Evolutionary conservation across 2,888 invertebrate species (phyloP).

Genomic region (Drosophila lacicola): DNA sequence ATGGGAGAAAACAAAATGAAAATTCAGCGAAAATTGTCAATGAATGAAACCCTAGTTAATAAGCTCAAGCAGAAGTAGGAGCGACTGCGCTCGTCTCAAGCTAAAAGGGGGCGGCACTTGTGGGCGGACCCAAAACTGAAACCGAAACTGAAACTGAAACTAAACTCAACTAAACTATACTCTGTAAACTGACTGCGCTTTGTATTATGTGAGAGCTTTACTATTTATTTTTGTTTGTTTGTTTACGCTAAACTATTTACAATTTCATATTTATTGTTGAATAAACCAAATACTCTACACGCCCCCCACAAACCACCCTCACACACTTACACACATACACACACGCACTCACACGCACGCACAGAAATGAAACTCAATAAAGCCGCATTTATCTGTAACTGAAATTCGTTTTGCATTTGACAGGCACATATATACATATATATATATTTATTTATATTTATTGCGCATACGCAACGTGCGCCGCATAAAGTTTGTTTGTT

Average conservation of each 20-base stretch:
- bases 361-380: constrained; percentile 65
- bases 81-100: constrained; percentile 8
- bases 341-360: constrained; percentile 16
- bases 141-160: constrained; percentile 44
- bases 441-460: constrained; percentile 15
- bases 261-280: constrained; percentile 44
- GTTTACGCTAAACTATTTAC: constrained; percentile 37
- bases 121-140: constrained; percentile 36
- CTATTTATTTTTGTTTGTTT: constrained; percentile 32
- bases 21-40: constrained; percentile 17
- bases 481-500: constrained; percentile 20
- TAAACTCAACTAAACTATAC: constrained; percentile 37
- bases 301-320: constrained; percentile 11
- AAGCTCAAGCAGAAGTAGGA: constrained; percentile 47
- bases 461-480: constrained; percentile 73
- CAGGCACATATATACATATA: constrained; percentile 7
- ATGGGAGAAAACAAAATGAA: constrained; percentile 29
- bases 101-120: constrained; percentile 25
- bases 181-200: constrained; percentile 51
- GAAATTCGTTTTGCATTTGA: constrained; percentile 57
- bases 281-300: constrained; percentile 34
- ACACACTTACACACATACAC: constrained; percentile 12
- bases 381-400: constrained; percentile 79
- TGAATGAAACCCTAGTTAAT: constrained; percentile 47
- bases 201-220: constrained; percentile 76